These are phyloP conservation scores for Bubo blakistoni DNA, from an alignment of 2,113 vertebrate genomes.

Conservation along the genomic window DNA sequence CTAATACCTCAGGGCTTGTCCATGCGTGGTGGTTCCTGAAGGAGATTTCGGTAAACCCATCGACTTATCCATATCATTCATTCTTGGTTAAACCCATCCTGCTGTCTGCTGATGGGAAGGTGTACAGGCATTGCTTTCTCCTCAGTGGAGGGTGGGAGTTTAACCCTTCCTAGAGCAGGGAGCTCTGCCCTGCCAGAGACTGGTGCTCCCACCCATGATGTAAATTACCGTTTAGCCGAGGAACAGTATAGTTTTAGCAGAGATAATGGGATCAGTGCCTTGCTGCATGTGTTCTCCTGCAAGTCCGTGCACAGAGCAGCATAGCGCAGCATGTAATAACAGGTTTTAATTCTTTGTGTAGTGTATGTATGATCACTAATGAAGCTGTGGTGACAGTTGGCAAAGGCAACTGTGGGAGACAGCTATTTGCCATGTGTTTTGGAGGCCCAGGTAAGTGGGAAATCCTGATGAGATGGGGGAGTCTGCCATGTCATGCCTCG, in stretches of 20 bases:
- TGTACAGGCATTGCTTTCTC: neutral
- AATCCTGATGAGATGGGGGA: neutral
- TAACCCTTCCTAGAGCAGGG: neutral
- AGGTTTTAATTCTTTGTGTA: neutral
- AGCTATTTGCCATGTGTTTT: neutral
- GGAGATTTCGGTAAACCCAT: neutral
- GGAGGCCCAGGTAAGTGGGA: neutral
- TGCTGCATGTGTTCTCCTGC: neutral
- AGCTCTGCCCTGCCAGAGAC: neutral
- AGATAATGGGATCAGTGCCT: neutral
- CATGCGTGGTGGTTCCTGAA: neutral
- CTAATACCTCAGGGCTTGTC: neutral
- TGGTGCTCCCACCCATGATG: neutral
- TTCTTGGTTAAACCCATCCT: neutral
- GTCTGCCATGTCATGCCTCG: neutral
- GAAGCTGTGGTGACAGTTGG: neutral
- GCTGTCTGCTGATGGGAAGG: neutral
- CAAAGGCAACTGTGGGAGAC: neutral
- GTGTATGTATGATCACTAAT: neutral
- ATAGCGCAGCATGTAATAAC: neutral
- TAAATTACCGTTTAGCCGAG: neutral
- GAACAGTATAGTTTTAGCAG: neutral
- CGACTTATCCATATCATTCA: rapidly evolving
- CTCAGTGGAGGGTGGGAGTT: neutral
- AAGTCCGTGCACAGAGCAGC: neutral